Evolutionary conservation across 2,888 invertebrate genomes (phyloP), one percentile per base, ranked within the genome.

Genomic region (Diachrysia chrysitis): DNA sequence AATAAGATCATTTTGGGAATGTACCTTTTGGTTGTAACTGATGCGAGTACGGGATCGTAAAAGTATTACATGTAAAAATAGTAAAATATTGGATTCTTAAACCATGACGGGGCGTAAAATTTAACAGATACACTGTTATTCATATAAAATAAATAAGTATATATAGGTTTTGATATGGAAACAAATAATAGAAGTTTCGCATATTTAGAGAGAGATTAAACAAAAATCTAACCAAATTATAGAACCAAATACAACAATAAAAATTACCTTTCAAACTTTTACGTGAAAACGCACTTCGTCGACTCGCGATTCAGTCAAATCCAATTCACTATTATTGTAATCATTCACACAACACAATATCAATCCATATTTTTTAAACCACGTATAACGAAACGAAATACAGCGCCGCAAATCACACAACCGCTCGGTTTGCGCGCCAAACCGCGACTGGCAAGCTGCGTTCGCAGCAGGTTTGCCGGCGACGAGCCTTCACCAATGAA

Each of bases 401-500:
- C 66, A 42, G 60, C 71, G 42, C 17, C 69, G 60, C 57, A 58
- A 42, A 37, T 7, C 9, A 71, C 74, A 83, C 92, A 87, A 82
- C 85, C 81, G 76, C n/a, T 23, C 69, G 69, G 69, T 74, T 79
- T 83, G 87, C 89, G 91, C 91, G 92, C 90, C 89, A 90, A 91
- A 86, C 86, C 86, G 87, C 91, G 85, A 93, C 93, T 92, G 87
- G 69, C 67, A 63, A 65, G 59, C 68, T 58, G 60, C 42, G 69
- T 66, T 61, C 61, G 63, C 68, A 62, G 73, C 68, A 53, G 54
- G 54, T 67, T 66, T 58, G 67, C 70, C 72, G 71, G 74, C 71
- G 63, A 54, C 66, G 64, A 69, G 67, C 68, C 76, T 78, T 73
- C 69, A 72, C 73, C 70, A 81, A 67, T 71, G 66, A 68, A 80